Conservation (phyloP, 2,113 vertebrate genomes). For the Benitochromis conjunctus region DNA sequence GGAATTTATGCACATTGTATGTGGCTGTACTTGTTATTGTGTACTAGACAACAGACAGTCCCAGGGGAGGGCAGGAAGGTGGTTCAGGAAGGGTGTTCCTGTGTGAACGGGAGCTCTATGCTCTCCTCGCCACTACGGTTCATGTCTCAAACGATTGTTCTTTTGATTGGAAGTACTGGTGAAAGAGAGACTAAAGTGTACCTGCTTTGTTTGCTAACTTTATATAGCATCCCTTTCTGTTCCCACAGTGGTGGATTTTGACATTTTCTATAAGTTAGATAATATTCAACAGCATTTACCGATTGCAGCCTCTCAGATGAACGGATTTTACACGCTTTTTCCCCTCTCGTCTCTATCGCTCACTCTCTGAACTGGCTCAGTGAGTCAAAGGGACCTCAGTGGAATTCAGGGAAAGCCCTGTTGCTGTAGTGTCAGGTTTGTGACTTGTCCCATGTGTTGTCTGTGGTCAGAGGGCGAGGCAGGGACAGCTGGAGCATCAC, state of each 20-base stretch:
- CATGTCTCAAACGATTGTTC: slow-evolving; percentile 7
- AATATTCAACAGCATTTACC: background rate
- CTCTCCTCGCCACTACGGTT: slow-evolving; percentile 19
- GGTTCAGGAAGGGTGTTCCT: slow-evolving; percentile 65
- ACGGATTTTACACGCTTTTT: background rate
- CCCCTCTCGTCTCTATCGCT: background rate
- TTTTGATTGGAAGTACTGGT: background rate
- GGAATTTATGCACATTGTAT: background rate
- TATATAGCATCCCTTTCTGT: background rate
- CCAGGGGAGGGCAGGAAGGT: slow-evolving; percentile 43
- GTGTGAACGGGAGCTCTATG: slow-evolving; percentile 55
- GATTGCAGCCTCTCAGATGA: background rate
- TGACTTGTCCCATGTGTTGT: slow-evolving; percentile 57
- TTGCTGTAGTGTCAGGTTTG: slow-evolving; percentile 14
- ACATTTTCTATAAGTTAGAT: background rate
- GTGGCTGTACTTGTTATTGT: background rate
- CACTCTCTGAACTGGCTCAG: background rate
- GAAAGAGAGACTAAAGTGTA: background rate
- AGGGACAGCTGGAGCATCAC: slow-evolving; percentile 66
- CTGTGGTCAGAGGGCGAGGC: slow-evolving; percentile 24
- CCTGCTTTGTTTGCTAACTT: background rate
- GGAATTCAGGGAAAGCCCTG: background rate
- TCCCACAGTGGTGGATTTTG: background rate
- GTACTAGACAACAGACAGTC: slow-evolving; percentile 9
- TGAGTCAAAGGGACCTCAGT: background rate